Evolutionary conservation across 1,140 invertebrate species (phyloP).

Genomic region (Aphis gossypii): DNA sequence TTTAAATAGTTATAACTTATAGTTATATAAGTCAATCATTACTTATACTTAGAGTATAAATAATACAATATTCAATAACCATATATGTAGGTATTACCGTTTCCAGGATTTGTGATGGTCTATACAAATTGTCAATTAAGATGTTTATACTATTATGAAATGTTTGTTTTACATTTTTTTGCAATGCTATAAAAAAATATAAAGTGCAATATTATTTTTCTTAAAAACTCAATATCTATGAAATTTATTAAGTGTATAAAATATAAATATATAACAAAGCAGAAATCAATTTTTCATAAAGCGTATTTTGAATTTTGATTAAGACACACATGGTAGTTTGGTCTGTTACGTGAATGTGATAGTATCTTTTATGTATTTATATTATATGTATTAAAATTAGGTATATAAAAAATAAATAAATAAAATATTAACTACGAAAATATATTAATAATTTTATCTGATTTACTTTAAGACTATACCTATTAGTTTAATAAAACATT

Average conservation of each 20-base stretch:
- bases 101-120: background rate
- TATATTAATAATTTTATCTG: background rate
- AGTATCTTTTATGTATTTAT: background rate
- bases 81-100: too few relatives aligned
- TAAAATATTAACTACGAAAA: background rate
- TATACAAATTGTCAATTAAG: background rate
- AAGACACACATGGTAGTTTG: background rate
- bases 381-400: background rate
- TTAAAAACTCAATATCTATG: background rate
- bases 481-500: background rate
- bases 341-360: background rate
- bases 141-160: too few relatives aligned
- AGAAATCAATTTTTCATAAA: background rate
- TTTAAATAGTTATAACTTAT: background rate
- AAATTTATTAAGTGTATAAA: background rate
- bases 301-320: background rate
- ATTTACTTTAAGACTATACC: background rate
- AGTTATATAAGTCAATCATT: background rate
- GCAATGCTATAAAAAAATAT: too few relatives aligned
- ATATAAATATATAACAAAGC: background rate
- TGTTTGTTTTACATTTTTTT: too few relatives aligned
- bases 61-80: too few relatives aligned
- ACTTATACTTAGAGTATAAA: background rate
- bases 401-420: background rate
- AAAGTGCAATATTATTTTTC: background rate